phyloP scores from a whole-genome alignment of 1,140 invertebrate genomes.

The Marisa cornuarietis region DNA sequence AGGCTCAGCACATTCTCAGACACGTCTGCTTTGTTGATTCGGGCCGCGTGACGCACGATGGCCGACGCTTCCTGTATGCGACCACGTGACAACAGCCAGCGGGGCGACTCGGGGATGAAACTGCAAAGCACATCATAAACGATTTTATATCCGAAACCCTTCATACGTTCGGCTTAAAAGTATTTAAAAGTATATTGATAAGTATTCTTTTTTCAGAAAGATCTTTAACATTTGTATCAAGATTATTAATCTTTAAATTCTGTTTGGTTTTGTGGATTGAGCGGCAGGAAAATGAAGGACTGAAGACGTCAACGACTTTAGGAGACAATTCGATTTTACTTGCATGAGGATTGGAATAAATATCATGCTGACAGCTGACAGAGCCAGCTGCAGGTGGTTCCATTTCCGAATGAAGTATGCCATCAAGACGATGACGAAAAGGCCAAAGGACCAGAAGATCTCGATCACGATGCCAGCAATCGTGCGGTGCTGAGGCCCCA shows the following conservation, averaged over 20 bases:
- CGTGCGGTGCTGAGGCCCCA: slow-evolving; percentile 70
- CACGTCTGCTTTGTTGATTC: slow-evolving; percentile 34
- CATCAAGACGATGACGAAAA: slow-evolving; percentile 72
- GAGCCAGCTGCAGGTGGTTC: slow-evolving; percentile 77
- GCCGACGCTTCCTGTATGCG: slow-evolving; percentile 45
- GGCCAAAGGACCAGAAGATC: slow-evolving; percentile 72
- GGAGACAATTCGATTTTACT: not conserved
- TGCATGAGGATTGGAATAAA: slow-evolving; percentile 60
- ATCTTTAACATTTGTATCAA: too few species aligned
- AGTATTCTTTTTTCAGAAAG: too few species aligned
- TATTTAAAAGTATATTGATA: too few species aligned
- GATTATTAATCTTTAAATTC: too few species aligned
- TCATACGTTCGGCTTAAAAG: too few species aligned
- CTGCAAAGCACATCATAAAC: slow-evolving; percentile 25
- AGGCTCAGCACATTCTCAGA: slow-evolving; percentile 18
- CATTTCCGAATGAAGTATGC: slow-evolving; percentile 76
- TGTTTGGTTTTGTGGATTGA: too few species aligned
- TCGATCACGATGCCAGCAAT: slow-evolving; percentile 77
- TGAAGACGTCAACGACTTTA: too few species aligned
- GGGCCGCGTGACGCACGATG: slow-evolving; percentile 38
- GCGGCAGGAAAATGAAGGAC: too few species aligned
- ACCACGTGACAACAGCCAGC: slow-evolving; percentile 46
- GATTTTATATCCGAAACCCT: too few species aligned
- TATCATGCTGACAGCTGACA: slow-evolving; percentile 70
- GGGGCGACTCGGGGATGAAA: slow-evolving; percentile 51